These are phyloP conservation scores for Lepilemur septentrionalis DNA, from an alignment of 2,797 vertebrate genomes.

Conservation along the genomic window DNA sequence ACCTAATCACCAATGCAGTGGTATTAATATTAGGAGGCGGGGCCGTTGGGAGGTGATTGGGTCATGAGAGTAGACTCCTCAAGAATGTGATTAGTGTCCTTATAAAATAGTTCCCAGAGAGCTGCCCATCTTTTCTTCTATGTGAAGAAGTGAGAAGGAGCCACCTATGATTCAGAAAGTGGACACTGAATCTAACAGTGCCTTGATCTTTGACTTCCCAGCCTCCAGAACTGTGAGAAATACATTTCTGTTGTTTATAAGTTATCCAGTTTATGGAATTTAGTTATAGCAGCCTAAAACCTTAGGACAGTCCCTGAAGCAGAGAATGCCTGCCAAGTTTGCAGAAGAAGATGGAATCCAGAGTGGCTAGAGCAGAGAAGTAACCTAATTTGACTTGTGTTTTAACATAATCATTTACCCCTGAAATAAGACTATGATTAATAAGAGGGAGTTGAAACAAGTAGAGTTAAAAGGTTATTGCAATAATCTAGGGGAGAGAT, in stretches of 20 bases:
- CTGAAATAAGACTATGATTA: neutral
- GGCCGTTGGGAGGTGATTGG: neutral
- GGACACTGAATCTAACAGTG: neutral
- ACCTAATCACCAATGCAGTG: neutral
- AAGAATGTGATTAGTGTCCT: neutral
- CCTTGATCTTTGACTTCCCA: neutral
- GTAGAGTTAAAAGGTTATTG: neutral
- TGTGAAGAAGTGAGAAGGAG: neutral
- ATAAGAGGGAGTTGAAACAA: neutral
- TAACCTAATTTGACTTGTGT: neutral
- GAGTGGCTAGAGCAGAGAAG: neutral
- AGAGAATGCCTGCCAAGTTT: neutral
- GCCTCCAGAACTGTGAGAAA: neutral
- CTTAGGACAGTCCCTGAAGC: neutral
- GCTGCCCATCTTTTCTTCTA: rapidly evolving
- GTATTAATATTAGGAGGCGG: neutral
- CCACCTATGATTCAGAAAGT: neutral
- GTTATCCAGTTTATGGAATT: neutral
- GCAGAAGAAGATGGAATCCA: neutral
- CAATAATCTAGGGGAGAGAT: neutral
- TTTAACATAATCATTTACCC: neutral
- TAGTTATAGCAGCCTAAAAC: neutral
- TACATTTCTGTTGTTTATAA: neutral
- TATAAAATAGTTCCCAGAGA: neutral
- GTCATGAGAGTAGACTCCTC: neutral